A percentile compares a stretch with the other conserved stretches of the same genome.
These are phyloP conservation scores for Hemibates koningsi DNA, from an alignment of 2,113 vertebrate species.

Conservation along the genomic window DNA sequence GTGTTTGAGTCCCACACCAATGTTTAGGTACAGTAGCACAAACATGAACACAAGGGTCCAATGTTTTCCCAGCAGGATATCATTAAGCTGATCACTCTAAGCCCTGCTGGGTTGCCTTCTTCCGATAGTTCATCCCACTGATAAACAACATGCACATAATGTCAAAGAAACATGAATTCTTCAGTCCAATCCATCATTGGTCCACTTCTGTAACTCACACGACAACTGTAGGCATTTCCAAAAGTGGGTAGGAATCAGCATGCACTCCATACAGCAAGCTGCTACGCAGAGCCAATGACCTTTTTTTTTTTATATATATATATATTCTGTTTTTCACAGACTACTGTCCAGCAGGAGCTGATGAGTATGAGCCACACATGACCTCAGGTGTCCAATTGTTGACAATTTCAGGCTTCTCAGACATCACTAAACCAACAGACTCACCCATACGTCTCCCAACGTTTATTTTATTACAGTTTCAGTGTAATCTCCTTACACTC, in stretches of 20 bases:
- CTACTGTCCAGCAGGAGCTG: background rate
- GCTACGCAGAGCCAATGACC: background rate
- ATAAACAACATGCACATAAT: background rate
- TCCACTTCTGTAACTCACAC: background rate
- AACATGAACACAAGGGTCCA: background rate
- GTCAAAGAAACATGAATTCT: background rate
- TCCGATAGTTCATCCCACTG: background rate
- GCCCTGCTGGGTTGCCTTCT: background rate
- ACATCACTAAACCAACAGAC: background rate
- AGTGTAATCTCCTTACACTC: background rate
- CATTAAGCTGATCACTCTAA: background rate
- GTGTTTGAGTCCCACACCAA: background rate
- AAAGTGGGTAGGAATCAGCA: background rate
- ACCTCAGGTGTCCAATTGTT: background rate
- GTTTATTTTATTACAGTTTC: background rate
- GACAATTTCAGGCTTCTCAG: background rate
- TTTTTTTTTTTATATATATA: too few relatives aligned
- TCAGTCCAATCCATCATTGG: background rate
- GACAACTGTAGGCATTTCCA: background rate
- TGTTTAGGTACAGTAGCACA: background rate
- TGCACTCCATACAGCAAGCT: background rate
- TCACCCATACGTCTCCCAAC: background rate
- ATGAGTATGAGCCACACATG: background rate
- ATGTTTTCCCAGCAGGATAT: background rate
- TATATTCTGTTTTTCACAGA: background rate